These are phyloP conservation scores for Holocentrus rufus DNA, from an alignment of 2,797 vertebrate species.

Conservation along the genomic window DNA sequence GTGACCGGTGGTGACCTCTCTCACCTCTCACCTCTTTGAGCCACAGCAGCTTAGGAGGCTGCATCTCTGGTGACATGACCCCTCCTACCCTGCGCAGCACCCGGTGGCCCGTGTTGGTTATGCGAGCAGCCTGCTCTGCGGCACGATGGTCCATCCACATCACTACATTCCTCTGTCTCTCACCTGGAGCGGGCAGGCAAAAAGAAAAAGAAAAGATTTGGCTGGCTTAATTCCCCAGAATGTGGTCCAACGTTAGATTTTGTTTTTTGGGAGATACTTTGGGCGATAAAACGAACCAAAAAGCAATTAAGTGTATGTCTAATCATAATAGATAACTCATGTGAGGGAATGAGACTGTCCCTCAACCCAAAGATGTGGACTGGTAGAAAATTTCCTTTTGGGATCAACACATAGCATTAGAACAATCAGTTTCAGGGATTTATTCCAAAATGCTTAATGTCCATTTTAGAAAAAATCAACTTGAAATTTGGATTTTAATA, in stretches of 20 bases:
- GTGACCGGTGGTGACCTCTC: conserved; percentile 48
- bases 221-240: background rate
- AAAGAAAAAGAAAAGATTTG: background rate
- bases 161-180: conserved; percentile 86
- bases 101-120: conserved; percentile 85
- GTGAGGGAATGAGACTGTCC: too few relatives aligned
- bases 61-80: conserved; percentile 97
- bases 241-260: background rate
- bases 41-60: conserved; percentile 97
- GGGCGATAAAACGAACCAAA: too few relatives aligned
- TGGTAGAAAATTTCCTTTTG: too few relatives aligned
- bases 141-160: conserved; percentile 99
- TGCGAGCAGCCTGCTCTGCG: conserved; percentile 85
- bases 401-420: too few relatives aligned
- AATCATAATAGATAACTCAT: too few relatives aligned
- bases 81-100: conserved; percentile 89
- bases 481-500: too few relatives aligned
- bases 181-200: conserved; percentile 73
- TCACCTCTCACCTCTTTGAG: conserved; percentile 92
- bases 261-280: background rate
- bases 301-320: too few relatives aligned
- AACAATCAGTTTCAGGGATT: too few relatives aligned
- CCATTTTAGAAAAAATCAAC: too few relatives aligned
- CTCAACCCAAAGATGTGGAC: too few relatives aligned
- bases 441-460: too few relatives aligned